phyloP scores from a whole-genome alignment of 2,113 vertebrate genomes.

The Gorsachius goisagi region DNA sequence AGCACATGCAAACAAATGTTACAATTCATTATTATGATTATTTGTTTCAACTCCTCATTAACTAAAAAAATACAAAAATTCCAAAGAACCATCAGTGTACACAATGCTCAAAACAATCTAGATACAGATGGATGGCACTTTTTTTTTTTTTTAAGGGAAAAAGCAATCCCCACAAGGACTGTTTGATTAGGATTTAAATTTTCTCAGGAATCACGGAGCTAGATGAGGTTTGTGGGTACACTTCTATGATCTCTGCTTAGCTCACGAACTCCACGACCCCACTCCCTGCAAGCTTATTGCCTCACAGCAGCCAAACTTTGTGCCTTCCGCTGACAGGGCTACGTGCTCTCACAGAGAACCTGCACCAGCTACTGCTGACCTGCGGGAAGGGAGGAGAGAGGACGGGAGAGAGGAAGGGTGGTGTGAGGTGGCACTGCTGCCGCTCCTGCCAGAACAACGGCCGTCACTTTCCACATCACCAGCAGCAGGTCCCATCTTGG shows the following conservation, averaged over 20 bases:
- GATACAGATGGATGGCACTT: background rate
- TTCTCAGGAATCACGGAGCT: background rate
- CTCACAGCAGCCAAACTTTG: background rate
- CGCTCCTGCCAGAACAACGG: background rate
- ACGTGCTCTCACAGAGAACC: too few species aligned
- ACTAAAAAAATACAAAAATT: background rate
- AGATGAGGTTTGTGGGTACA: background rate
- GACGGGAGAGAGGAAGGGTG: background rate
- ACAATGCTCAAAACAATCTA: background rate
- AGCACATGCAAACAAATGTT: background rate
- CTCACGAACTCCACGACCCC: background rate
- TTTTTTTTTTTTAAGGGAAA: background rate
- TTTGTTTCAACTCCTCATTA: background rate
- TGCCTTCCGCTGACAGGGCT: background rate
- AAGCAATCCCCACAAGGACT: background rate
- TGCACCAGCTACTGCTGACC: background rate
- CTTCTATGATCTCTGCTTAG: background rate
- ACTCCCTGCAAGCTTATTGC: background rate
- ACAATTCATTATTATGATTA: background rate
- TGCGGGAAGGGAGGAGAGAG: fast-evolving
- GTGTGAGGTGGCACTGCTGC: background rate
- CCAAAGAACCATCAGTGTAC: background rate
- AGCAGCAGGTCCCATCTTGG: background rate
- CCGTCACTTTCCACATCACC: background rate
- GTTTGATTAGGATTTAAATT: background rate